These are phyloP conservation scores for Sander lucioperca DNA, from an alignment of 2,113 vertebrate genomes.

Conservation along the genomic window DNA sequence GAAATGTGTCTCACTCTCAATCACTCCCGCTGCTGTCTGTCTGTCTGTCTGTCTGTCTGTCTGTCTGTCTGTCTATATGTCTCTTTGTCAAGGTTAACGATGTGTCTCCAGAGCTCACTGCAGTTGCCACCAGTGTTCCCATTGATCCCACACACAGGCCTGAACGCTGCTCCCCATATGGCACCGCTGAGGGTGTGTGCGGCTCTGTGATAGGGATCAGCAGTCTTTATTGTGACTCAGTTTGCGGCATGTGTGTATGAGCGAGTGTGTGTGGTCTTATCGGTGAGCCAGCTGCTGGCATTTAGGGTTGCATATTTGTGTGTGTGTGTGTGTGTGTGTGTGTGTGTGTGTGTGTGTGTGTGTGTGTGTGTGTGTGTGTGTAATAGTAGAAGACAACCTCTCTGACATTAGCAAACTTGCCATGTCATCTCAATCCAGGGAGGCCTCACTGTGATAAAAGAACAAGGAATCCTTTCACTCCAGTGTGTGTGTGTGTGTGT, in stretches of 20 bases:
- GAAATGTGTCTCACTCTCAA: conserved; percentile 1
- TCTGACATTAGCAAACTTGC: conserved; percentile 73
- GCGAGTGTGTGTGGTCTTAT: conserved; percentile 70
- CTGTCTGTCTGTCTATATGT: conserved; percentile 2
- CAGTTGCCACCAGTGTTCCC: conserved; percentile 57
- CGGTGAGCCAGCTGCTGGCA: conserved; percentile 69
- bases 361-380: conserved; percentile 26
- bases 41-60: conserved; percentile 5
- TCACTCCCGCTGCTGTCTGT: conserved; percentile 2
- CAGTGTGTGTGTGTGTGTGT: conserved; percentile 4
- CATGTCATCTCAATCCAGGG: conserved; percentile 71
- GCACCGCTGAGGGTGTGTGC: conserved; percentile 45
- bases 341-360: conserved; percentile 24
- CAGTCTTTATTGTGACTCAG: conserved; percentile 68
- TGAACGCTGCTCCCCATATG: conserved; percentile 65
- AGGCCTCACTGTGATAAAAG: conserved; percentile 61
- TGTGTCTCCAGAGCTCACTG: conserved; percentile 54
- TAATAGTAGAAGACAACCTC: conserved; percentile 60
- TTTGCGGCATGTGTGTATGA: conserved; percentile 46
- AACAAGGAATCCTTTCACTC: conserved; percentile 70
- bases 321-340: conserved; percentile 32
- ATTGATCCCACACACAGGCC: conserved; percentile 70
- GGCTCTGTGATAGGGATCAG: conserved; percentile 65
- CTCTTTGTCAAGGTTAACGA: conserved; percentile 67
- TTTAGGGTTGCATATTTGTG: conserved; percentile 41